Percentiles rank a stretch among this genome's conserved stretches.
phyloP scores from a whole-genome alignment of 2,888 invertebrate species.

The Macaria liturata region DNA sequence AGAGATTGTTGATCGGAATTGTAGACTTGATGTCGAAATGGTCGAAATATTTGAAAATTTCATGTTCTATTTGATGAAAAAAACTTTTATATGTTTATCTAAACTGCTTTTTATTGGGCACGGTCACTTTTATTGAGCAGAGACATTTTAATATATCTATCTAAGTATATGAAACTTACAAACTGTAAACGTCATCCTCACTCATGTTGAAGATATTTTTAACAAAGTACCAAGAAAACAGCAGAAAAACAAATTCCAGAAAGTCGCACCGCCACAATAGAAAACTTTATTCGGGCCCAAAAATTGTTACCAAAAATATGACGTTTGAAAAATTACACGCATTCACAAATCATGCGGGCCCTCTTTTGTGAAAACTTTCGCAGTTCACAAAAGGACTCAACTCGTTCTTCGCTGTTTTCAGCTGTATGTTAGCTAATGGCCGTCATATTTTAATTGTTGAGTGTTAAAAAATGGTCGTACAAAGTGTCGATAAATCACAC shows the following conservation, averaged over 20 bases:
- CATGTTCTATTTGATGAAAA: too few species aligned
- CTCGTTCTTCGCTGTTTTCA: conserved; percentile 66
- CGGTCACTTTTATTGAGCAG: too few species aligned
- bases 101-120: too few species aligned
- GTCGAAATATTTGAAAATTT: too few species aligned
- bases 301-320: conserved; percentile 79
- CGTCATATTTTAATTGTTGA: conserved; percentile 35
- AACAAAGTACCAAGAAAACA: conserved; percentile 62
- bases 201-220: conserved; percentile 55
- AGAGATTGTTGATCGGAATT: too few species aligned
- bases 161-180: neutral
- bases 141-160: too few species aligned
- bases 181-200: conserved; percentile 45
- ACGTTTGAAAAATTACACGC: conserved; percentile 83
- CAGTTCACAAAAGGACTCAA: conserved; percentile 71
- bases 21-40: too few species aligned
- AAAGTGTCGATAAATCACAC: conserved; percentile 64
- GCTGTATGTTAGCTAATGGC: conserved; percentile 43
- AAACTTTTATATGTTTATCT: too few species aligned
- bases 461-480: conserved; percentile 35
- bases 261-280: conserved; percentile 73
- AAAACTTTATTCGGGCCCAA: conserved; percentile 73
- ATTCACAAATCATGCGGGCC: conserved; percentile 80
- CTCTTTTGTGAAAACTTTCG: conserved; percentile 76
- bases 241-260: conserved; percentile 62